Evolutionary conservation across 1,140 invertebrate genomes (phyloP), one percentile per base, ranked within the genome.

Genomic region (Coelopa frigida): DNA sequence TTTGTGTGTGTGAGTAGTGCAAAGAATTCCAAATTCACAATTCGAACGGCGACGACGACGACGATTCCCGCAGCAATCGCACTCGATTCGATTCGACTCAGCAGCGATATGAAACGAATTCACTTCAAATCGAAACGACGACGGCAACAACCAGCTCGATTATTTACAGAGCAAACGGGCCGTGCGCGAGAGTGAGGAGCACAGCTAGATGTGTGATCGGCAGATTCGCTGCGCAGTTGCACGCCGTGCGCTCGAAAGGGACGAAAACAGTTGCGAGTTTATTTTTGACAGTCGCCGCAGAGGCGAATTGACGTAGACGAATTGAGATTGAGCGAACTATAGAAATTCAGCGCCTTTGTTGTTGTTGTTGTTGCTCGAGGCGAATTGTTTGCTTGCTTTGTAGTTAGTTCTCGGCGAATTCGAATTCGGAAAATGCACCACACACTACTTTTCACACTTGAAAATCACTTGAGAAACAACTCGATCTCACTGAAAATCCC

Each of bases 51-150:
- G n/a, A 44, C 42, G 40, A 44, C 42, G 31, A 44, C 22, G 32
- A 33, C 31, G 35, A 44, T 44, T 44, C 42, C 35, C 31, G 42
- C n/a, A n/a, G n/a, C 42, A 44, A 44, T 44, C 42, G 42, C 21
- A 32, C 42, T 33, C 29, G 35, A 31, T 27, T 42, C 38, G 38
- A 40, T 26, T 40, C 21, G 6, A 22, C 29, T 40, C 38, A 26
- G 38, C 17, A 6, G 24, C 31, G 24, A 29, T 29, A 24, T 31
- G 15, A 24, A 15, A 29, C 38, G 22, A 42, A 27, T 24, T 42
- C 40, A 29, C n/a, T n/a, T n/a, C n/a, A n/a, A n/a, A n/a, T n/a
- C n/a, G n/a, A n/a, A n/a, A n/a, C n/a, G n/a, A n/a, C n/a, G n/a
- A n/a, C n/a, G n/a, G n/a, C n/a, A n/a, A n/a, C n/a, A n/a, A n/a